phyloP scores from a whole-genome alignment of 2,888 invertebrate genomes.

The Toxonevra muliebris region DNA sequence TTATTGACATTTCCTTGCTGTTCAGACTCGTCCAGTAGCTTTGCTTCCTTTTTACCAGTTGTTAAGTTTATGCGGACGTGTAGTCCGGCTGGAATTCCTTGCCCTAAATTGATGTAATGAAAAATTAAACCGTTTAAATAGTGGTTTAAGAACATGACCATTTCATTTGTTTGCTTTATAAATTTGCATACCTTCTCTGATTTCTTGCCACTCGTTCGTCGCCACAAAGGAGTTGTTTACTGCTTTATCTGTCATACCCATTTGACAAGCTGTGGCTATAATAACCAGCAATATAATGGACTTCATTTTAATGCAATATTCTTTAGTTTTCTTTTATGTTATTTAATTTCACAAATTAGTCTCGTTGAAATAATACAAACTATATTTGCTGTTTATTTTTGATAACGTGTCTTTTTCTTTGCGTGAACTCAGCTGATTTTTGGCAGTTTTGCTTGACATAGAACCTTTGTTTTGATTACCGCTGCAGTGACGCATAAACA shows the following conservation, averaged over 20 bases:
- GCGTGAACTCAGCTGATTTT: background rate
- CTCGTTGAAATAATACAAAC: background rate
- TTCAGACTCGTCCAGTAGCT: conserved; percentile 71
- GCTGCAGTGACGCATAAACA: too few species aligned
- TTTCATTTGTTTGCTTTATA: conserved; percentile 1
- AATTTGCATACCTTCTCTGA: conserved; percentile 68
- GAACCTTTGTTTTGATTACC: too few species aligned
- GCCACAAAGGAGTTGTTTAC: conserved; percentile 68
- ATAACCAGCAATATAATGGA: conserved; percentile 11
- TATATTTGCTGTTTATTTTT: conserved; percentile 2
- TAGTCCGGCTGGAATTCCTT: conserved; percentile 76
- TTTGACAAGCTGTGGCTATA: conserved; percentile 8
- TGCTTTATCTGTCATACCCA: conserved; percentile 26
- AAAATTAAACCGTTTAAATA: conserved; percentile 44
- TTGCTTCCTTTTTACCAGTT: conserved; percentile 79
- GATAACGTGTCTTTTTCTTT: conserved; percentile 1
- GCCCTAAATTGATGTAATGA: too few species aligned
- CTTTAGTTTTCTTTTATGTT: conserved; percentile 21
- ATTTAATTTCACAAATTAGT: background rate
- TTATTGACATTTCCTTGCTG: conserved; percentile 47
- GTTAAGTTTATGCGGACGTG: conserved; percentile 80
- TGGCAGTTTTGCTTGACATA: background rate
- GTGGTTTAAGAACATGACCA: background rate
- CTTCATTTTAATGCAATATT: conserved; percentile 31
- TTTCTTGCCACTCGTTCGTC: conserved; percentile 72